phyloP scores from a whole-genome alignment of 2,797 vertebrate species.

The Psittacula echo region DNA sequence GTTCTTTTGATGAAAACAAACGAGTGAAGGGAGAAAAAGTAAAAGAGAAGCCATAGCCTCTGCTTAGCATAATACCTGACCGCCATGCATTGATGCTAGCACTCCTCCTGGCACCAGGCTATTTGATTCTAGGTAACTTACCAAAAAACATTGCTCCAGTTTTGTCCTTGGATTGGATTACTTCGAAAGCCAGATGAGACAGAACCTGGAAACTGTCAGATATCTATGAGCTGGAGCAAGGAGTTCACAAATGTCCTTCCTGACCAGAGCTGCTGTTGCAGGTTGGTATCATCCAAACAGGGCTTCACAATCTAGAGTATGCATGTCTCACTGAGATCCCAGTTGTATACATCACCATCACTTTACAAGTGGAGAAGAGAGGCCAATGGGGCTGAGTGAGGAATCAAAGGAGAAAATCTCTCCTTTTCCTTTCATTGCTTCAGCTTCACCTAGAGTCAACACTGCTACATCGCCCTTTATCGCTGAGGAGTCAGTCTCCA shows the following conservation, averaged over 20 bases:
- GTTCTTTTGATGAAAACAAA: not conserved
- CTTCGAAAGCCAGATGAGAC: not conserved
- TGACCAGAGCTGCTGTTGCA: not conserved
- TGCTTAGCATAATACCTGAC: not conserved
- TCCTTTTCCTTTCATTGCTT: not conserved
- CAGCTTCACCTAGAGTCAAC: not conserved
- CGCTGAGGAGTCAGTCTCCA: rapidly evolving
- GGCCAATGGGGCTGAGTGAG: not conserved
- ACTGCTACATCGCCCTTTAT: no score
- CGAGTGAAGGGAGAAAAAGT: not conserved
- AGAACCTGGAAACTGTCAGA: not conserved
- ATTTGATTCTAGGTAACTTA: not conserved
- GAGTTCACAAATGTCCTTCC: not conserved
- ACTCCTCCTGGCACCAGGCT: not conserved
- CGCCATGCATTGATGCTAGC: not conserved
- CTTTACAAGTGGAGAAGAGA: not conserved
- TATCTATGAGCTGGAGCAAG: not conserved
- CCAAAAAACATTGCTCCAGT: not conserved
- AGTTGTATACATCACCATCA: not conserved
- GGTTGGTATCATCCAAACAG: not conserved
- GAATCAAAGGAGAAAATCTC: not conserved
- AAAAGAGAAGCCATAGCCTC: not conserved
- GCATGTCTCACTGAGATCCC: no score
- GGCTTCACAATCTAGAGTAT: not conserved
- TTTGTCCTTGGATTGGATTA: not conserved